Base-by-base conservation (phyloP, 2,113 vertebrate genomes). In the Macaca nemestrina region DNA sequence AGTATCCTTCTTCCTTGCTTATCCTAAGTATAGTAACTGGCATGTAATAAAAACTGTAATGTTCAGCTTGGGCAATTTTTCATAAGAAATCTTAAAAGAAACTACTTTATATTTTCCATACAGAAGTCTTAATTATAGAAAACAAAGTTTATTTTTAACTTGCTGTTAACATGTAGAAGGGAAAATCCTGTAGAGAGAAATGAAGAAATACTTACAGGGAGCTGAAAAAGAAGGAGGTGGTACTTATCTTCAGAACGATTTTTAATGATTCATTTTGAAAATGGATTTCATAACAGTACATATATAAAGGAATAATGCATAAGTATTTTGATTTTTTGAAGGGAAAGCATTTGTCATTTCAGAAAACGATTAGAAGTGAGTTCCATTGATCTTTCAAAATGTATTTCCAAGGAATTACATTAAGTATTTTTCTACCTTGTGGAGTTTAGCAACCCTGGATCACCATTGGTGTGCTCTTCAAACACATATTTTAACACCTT, bases 341-440 rank as follows among this genome's bases (percentile, higher is more conserved):
- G 35, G 20, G 17, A 55, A 75, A 59, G 18, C 40, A 30, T 78
- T 73, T 92, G 17, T 83, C n/a, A 79, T 57, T 81, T 96, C 11
- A 89, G 76, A 96, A 92, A 1, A 25, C 68, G 73, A 70, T 7
- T 48, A 95, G 43, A 96, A 97, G 1, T 70, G 92, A 70, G 18
- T 98, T 79, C 95, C 96, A 94, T 57, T 98, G 90, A 59, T 95
- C 70, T 90, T 85, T n/a, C 70, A 90, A 97, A 96, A 87, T 94
- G 43, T 96, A 96, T 98, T 98, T 97, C 87, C 87, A 92, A 95
- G 97, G 90, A 82, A 93, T 97, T 97, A 94, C 83, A 97, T 97
- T 76, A 98, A 95, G 43, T 94, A 8, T 92, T 97, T 97, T 97
- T 90, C 35, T 64, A 95, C 61, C 82, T 43, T 85, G 57, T 88